A percentile compares a stretch with the other conserved stretches of the same genome.
Conservation (phyloP, 2,113 vertebrate species). For the Cheirogaleus medius region DNA sequence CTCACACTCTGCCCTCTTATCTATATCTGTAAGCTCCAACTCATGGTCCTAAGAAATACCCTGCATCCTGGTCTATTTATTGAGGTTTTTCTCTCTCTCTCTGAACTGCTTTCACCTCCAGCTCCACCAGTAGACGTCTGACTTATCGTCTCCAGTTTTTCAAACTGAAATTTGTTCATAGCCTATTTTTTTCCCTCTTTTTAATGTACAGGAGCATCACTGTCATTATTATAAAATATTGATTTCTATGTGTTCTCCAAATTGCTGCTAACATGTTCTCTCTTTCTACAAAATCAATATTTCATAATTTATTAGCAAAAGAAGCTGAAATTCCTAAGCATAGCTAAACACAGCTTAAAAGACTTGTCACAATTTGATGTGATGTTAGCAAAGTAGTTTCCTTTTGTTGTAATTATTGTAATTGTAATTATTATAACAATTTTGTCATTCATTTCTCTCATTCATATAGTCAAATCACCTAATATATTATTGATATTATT, state of each 20-base stretch:
- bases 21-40: not conserved
- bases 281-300: not conserved
- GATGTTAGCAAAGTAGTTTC: not conserved
- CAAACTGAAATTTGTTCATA: not conserved
- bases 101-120: fast-evolving
- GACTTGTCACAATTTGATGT: not conserved
- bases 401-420: no score
- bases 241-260: not conserved
- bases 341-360: not conserved
- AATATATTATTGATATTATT: not conserved
- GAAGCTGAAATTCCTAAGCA: not conserved
- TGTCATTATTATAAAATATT: not conserved
- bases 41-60: not conserved
- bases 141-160: not conserved
- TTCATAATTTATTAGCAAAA: not conserved
- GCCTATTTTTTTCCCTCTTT: not conserved
- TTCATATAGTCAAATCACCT: not conserved
- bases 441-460: not conserved
- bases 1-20: not conserved
- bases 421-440: not conserved
- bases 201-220: not conserved
- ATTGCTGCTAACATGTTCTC: not conserved
- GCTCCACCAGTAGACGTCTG: not conserved
- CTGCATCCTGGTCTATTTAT: not conserved
- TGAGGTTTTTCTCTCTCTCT: not conserved